Evolutionary conservation across 1,140 invertebrate genomes (phyloP).

Genomic region (Anoplolepis gracilipes): DNA sequence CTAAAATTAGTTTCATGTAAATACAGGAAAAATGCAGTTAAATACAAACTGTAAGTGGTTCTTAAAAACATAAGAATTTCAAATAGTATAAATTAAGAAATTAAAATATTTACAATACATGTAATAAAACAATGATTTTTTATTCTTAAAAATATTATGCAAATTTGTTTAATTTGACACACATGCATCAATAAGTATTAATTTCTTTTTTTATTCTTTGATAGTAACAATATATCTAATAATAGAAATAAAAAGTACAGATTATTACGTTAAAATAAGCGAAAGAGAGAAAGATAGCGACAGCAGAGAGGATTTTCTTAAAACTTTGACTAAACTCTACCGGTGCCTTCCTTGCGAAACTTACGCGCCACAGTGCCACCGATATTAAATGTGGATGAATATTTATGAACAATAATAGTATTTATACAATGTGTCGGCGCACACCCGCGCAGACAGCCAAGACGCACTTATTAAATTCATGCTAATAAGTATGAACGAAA

Average conservation of each 20-base stretch:
- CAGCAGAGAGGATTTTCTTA: conserved; percentile 61
- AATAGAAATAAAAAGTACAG: conserved; percentile 58
- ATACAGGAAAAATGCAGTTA: neutral
- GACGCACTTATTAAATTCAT: conserved; percentile 81
- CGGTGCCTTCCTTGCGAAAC: conserved; percentile 62
- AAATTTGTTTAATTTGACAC: neutral
- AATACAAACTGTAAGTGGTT: neutral
- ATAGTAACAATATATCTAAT: conserved; percentile 35
- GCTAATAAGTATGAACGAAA: conserved; percentile 74
- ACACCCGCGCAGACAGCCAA: conserved; percentile 53
- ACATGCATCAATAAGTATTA: conserved; percentile 2
- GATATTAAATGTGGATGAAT: conserved; percentile 83
- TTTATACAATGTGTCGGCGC: conserved; percentile 78
- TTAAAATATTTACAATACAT: neutral
- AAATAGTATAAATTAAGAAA: neutral
- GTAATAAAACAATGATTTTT: neutral
- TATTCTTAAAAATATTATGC: neutral
- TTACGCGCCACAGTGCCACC: conserved; percentile 63
- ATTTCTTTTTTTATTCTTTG: neutral
- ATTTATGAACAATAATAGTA: conserved; percentile 83
- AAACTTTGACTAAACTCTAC: conserved; percentile 69
- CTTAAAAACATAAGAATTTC: neutral
- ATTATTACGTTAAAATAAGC: conserved; percentile 68
- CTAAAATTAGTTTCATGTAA: neutral
- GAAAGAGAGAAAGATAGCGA: neutral